Conservation (phyloP, 2,113 vertebrate species). For the Cyrtonyx montezumae region DNA sequence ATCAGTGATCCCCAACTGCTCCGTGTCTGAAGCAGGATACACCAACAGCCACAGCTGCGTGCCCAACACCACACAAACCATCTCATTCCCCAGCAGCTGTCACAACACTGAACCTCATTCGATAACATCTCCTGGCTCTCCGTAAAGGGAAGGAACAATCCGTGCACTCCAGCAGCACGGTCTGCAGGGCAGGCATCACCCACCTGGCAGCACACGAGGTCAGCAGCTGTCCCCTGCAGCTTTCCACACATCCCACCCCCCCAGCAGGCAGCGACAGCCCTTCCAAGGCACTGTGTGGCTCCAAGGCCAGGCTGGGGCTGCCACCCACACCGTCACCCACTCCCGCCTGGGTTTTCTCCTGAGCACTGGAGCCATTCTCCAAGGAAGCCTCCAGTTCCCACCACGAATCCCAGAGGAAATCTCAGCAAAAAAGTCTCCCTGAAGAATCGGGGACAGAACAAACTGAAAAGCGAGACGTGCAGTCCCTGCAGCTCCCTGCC, state of each 20-base stretch:
- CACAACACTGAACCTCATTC: neutral
- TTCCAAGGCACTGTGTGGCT: neutral
- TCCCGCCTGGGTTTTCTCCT: neutral
- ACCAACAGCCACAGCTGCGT: neutral
- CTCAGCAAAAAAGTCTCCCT: neutral
- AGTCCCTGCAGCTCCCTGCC: conserved; percentile 6
- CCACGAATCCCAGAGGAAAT: neutral
- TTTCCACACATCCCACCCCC: neutral
- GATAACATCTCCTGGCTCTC: neutral
- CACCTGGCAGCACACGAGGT: neutral
- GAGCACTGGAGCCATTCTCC: neutral
- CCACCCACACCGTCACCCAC: neutral
- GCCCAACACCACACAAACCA: neutral
- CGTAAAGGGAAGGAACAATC: neutral
- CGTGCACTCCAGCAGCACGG: neutral
- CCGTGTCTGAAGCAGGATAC: neutral
- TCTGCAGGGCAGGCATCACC: neutral
- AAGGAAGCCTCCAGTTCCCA: neutral
- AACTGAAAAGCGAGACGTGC: neutral
- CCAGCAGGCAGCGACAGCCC: neutral
- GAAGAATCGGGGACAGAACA: neutral
- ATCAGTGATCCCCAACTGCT: neutral
- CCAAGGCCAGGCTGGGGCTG: neutral
- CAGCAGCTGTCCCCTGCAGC: neutral
- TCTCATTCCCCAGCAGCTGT: neutral